phyloP scores from a whole-genome alignment of 2,797 vertebrate genomes.

The Aselliscus stoliczkanus region DNA sequence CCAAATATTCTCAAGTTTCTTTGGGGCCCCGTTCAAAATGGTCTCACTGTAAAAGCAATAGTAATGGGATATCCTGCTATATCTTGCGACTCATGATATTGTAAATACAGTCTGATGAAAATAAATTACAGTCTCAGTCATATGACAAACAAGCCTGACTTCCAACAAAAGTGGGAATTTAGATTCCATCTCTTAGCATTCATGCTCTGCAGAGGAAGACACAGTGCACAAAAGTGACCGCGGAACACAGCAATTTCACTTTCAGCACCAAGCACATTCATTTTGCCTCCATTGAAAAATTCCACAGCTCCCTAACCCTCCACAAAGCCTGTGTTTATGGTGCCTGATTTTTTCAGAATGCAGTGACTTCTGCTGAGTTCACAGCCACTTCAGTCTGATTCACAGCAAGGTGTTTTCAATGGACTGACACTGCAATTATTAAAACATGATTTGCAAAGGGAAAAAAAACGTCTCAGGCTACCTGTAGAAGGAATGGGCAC shows the following conservation, averaged over 20 bases:
- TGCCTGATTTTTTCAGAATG: conserved; percentile 9
- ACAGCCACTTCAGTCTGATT: not conserved
- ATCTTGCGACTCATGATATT: not conserved
- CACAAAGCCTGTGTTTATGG: not conserved
- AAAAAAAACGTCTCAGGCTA: not conserved
- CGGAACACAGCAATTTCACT: conserved; percentile 23
- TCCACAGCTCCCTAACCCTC: not conserved
- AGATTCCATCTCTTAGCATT: conserved; percentile 7
- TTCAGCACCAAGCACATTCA: not conserved
- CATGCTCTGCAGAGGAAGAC: not conserved
- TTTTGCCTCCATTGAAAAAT: conserved; percentile 16
- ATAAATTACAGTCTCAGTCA: conserved; percentile 18
- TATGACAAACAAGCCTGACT: not conserved
- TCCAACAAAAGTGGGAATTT: not conserved
- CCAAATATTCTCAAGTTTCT: conserved; percentile 1
- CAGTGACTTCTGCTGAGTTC: not conserved
- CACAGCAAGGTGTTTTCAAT: not conserved
- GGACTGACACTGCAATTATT: not conserved
- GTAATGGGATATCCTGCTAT: not conserved
- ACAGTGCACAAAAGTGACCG: not conserved
- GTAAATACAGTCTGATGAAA: not conserved
- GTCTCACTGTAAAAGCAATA: not conserved
- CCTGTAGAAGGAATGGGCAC: not conserved
- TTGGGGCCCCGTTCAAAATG: not conserved
- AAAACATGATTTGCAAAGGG: not conserved